These are phyloP conservation scores for Ophioninae sp. DNA, from an alignment of 2,888 invertebrate species.

Conservation along the genomic window DNA sequence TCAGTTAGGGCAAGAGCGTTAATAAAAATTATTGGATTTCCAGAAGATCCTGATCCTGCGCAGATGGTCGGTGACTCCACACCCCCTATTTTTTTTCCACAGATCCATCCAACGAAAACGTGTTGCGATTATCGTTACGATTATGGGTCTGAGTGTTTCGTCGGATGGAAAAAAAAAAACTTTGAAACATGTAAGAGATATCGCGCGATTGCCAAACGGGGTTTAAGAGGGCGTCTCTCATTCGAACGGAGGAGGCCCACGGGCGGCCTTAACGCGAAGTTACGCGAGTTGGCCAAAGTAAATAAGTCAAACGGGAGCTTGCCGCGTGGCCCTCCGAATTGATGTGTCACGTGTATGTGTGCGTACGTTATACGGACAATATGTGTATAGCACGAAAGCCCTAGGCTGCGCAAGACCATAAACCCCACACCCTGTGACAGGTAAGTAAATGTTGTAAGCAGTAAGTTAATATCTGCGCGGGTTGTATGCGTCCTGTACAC, in stretches of 20 bases:
- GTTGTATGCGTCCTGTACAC: slow-evolving; percentile 49
- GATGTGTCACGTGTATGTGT: background rate
- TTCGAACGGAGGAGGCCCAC: slow-evolving; percentile 45
- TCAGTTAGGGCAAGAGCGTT: slow-evolving; percentile 76
- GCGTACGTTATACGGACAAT: background rate
- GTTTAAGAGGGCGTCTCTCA: slow-evolving; percentile 36
- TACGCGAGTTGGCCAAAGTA: slow-evolving; percentile 64
- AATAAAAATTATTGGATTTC: slow-evolving; percentile 68
- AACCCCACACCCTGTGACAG: slow-evolving; percentile 65
- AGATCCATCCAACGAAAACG: slow-evolving; percentile 7
- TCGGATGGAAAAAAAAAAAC: background rate
- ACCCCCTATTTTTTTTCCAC: background rate
- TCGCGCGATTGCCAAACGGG: slow-evolving; percentile 12
- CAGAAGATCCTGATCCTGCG: background rate
- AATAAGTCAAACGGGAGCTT: slow-evolving; percentile 59
- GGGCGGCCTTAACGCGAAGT: slow-evolving; percentile 66
- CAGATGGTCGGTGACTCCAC: slow-evolving; percentile 6
- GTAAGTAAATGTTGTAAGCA: slow-evolving; percentile 66
- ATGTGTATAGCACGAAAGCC: slow-evolving; percentile 22
- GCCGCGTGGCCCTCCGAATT: slow-evolving; percentile 19
- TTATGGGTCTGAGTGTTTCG: slow-evolving; percentile 20
- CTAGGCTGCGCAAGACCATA: slow-evolving; percentile 56
- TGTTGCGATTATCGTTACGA: slow-evolving; percentile 34
- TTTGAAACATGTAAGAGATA: background rate
- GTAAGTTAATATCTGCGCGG: slow-evolving; percentile 71